Evolutionary conservation across 2,888 invertebrate genomes (phyloP).

Genomic region (Drosophila lutescens): DNA sequence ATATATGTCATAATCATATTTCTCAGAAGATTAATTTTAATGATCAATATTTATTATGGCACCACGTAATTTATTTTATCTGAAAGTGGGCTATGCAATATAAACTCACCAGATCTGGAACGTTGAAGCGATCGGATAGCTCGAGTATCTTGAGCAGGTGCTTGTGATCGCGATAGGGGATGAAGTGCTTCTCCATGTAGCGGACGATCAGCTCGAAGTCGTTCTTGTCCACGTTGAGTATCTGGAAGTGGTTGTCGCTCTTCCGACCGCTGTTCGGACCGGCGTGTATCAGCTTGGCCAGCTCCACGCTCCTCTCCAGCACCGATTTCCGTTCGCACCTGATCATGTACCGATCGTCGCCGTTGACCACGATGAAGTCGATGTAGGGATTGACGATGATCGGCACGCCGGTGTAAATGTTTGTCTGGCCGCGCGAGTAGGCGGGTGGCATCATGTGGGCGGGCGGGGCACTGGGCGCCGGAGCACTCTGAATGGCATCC

Average conservation of each 20-base stretch:
- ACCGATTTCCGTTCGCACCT: constrained; percentile 83
- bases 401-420: constrained; percentile 79
- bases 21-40: no score
- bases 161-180: constrained; percentile 83
- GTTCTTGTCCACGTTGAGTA: constrained; percentile 83
- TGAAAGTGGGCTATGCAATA: no score
- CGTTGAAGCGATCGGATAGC: constrained; percentile 83
- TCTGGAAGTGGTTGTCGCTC: constrained; percentile 84
- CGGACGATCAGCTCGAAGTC: constrained; percentile 84
- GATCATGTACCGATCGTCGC: constrained; percentile 84
- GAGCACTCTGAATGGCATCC: constrained; percentile 70
- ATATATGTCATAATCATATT: no score
- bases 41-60: no score
- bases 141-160: constrained; percentile 84
- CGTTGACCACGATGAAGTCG: constrained; percentile 84
- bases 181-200: constrained; percentile 84
- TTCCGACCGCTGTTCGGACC: constrained; percentile 83
- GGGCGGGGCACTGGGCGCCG: constrained; percentile 82
- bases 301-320: constrained; percentile 83
- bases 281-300: constrained; percentile 83
- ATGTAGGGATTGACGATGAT: constrained; percentile 83
- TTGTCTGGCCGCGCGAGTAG: constrained; percentile 72
- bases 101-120: constrained; percentile 83
- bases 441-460: constrained; percentile 66
- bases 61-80: no score